Evolutionary conservation across 2,888 invertebrate genomes (phyloP), one percentile per base, ranked within the genome.

Genomic region (Sinohyriopsis cumingii): DNA sequence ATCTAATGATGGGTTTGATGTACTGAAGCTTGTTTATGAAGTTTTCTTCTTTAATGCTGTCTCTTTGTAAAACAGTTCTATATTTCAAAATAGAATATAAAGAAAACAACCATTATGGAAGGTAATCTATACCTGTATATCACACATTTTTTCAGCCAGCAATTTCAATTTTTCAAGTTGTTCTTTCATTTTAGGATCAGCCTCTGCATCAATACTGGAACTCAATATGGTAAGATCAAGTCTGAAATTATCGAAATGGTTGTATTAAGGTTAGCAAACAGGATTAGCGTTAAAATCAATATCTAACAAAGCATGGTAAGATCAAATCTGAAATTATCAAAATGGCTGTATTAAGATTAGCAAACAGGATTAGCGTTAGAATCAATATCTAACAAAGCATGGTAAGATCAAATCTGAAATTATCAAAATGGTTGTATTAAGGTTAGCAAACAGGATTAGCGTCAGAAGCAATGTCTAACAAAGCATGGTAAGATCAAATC

Each of bases 211-310:
- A n/a, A 86, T 71, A 68, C 83, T 85, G n/a, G 83, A 80, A 67
- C 85, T 84, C 56, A 86, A 75, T 28, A 85, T 68, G 28, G 84
- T 83, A 62, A 85, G 77, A 65, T 86, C 82, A 28, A 85, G 72
- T 20, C 85, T 86, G 75, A 25, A 74, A 78, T 20, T 24, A 60
- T 45, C 12, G 12, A 45, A 12, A 45, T 12, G 12, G 1, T 45
- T 45, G 12, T 22, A 18, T 22, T 57, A 12, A 45, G 12, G 12
- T 45, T 3, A 2, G 12, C 45, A 45, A 45, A 12, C 45, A 45
- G 45, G 45, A 45, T 45, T 12, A 45, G 45, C 45, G 12, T 45
- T 3, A 15, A 7, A 33, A 54, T 62, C 62, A 25, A 33, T 19
- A 54, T 45, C 3, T n/a, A 20, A 64, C 9, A 12, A 9, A 64